Conservation (phyloP, 2,888 invertebrate species). For the Muscina levida region DNA sequence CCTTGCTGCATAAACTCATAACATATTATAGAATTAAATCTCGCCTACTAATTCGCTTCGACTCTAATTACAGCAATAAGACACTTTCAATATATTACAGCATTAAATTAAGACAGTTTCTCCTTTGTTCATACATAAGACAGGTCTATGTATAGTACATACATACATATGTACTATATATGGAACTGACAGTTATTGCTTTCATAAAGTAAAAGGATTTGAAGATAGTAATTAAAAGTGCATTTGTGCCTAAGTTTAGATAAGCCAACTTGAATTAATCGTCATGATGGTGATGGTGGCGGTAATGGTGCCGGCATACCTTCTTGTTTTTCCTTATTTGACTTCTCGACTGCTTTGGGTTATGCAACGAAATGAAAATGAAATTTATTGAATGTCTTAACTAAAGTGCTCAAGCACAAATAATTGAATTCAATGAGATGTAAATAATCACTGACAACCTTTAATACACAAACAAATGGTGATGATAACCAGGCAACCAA, state of each 20-base stretch:
- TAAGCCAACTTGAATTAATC: slow-evolving; percentile 63
- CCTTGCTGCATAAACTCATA: too few relatives aligned
- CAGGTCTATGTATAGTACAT: slow-evolving; percentile 1
- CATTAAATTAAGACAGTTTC: too few relatives aligned
- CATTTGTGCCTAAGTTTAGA: slow-evolving; percentile 60
- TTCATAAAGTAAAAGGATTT: slow-evolving; percentile 57
- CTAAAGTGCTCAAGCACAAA: slow-evolving; percentile 59
- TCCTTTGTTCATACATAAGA: too few relatives aligned
- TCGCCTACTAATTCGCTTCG: too few relatives aligned
- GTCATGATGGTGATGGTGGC: slow-evolving; percentile 40
- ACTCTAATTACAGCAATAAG: too few relatives aligned
- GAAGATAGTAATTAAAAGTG: slow-evolving; percentile 55
- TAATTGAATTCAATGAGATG: slow-evolving; percentile 68
- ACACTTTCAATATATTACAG: too few relatives aligned
- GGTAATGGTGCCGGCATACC: neutral
- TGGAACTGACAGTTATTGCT: slow-evolving; percentile 59
- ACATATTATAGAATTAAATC: too few relatives aligned
- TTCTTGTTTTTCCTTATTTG: neutral
- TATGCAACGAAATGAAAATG: slow-evolving; percentile 44
- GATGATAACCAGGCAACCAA: slow-evolving; percentile 29
- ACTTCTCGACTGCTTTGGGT: slow-evolving; percentile 20
- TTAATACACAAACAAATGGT: slow-evolving; percentile 52
- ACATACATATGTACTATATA: neutral
- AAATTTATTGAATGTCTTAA: slow-evolving; percentile 64
- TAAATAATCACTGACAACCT: slow-evolving; percentile 64